Evolutionary conservation across 1,140 invertebrate species (phyloP).

Genomic region (Lepeophtheirus salmonis): DNA sequence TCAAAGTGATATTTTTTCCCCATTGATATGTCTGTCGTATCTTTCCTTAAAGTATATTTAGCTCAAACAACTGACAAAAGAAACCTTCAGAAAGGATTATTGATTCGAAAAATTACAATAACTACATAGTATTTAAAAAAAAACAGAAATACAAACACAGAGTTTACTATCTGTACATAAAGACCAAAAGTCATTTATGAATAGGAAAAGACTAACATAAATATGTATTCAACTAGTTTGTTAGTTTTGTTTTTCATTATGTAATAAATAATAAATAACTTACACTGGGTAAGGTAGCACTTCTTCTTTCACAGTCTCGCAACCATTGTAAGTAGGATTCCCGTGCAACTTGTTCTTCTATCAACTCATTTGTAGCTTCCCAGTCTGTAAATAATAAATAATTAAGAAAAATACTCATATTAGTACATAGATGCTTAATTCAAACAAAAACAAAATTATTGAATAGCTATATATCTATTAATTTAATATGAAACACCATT

Average conservation of each 20-base stretch:
- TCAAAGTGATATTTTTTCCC: too few species aligned
- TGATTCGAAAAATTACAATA: too few species aligned
- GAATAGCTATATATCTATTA: too few species aligned
- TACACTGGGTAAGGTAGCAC: slow-evolving; percentile 19
- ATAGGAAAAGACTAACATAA: neutral
- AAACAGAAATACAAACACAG: neutral
- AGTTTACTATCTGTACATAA: neutral
- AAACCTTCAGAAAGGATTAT: too few species aligned
- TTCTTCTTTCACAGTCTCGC: slow-evolving; percentile 44
- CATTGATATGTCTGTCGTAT: too few species aligned
- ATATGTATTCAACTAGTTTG: neutral
- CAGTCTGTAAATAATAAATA: slow-evolving; percentile 39
- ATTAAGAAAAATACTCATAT: too few species aligned
- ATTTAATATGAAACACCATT: too few species aligned
- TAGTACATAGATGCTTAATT: too few species aligned
- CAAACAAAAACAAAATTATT: too few species aligned
- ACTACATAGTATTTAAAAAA: neutral
- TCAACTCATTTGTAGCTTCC: slow-evolving; percentile 79
- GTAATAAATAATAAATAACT: neutral
- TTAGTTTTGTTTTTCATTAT: neutral
- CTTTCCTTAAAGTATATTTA: too few species aligned
- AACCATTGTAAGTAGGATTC: slow-evolving; percentile 79
- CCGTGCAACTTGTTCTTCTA: slow-evolving; percentile 69
- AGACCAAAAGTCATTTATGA: neutral
- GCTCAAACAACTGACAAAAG: too few species aligned